These are phyloP conservation scores for Tenthredo livida DNA, from an alignment of 2,888 invertebrate genomes.

Conservation along the genomic window DNA sequence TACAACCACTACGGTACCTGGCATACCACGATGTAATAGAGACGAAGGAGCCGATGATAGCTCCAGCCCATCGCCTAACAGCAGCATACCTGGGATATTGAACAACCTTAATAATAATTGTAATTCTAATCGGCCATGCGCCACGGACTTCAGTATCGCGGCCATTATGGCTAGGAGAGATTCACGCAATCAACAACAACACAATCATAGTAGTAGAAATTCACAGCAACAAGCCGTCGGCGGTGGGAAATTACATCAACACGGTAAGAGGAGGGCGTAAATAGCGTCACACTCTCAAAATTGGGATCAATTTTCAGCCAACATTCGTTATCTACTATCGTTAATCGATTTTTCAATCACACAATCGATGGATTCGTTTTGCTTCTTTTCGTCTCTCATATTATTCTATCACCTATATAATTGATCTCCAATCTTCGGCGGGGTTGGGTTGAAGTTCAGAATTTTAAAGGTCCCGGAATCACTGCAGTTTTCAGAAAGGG, in stretches of 20 bases:
- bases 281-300: neutral
- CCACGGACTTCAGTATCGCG: slow-evolving; percentile 97
- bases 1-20: slow-evolving; percentile 67
- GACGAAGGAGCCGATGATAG: slow-evolving; percentile 83
- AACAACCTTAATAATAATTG: slow-evolving; percentile 71
- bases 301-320: neutral
- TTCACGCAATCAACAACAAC: slow-evolving; percentile 81
- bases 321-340: no score
- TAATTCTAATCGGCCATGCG: slow-evolving; percentile 85
- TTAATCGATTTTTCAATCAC: no score
- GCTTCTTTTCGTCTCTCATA: no score
- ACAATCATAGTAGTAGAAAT: slow-evolving; percentile 77
- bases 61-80: slow-evolving; percentile 79
- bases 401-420: no score
- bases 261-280: slow-evolving; percentile 67
- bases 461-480: no score
- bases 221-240: slow-evolving; percentile 73
- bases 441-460: no score
- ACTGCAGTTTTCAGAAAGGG: no score
- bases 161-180: slow-evolving; percentile 94
- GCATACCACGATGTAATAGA: slow-evolving; percentile 78
- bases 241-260: slow-evolving; percentile 74
- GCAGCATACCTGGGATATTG: slow-evolving; percentile 71
- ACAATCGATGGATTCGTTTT: no score
- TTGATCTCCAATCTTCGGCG: no score